These are phyloP conservation scores for Trachops cirrhosus DNA, from an alignment of 2,797 vertebrate genomes.

Conservation along the genomic window DNA sequence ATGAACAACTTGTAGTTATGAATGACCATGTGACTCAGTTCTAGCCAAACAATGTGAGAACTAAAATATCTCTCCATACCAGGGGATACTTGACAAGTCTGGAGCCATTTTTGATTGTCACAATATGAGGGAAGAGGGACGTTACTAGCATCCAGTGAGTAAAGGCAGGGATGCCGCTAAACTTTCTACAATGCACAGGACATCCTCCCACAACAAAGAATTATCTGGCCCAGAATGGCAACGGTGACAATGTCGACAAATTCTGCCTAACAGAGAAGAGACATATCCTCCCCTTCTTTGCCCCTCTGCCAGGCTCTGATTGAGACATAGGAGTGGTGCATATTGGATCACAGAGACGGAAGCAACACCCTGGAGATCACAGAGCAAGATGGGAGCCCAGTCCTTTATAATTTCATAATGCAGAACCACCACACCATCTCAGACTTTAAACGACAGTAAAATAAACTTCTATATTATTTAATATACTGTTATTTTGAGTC, in stretches of 20 bases:
- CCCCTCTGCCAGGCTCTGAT: not conserved
- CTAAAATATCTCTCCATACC: not conserved
- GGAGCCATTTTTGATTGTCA: not conserved
- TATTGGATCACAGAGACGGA: not conserved
- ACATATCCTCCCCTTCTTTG: not conserved
- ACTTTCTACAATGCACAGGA: not conserved
- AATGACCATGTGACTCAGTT: not conserved
- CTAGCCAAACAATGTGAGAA: not conserved
- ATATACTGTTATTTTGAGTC: not conserved
- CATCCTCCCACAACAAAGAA: not conserved
- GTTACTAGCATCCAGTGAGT: not conserved
- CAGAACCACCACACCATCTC: not conserved
- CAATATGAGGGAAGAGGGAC: not conserved
- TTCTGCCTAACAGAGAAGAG: not conserved
- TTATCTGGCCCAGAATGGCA: not conserved
- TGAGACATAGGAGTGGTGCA: not conserved
- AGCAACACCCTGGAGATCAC: not conserved
- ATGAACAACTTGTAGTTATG: not conserved
- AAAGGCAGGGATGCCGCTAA: not conserved
- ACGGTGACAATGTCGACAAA: not conserved
- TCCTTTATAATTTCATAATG: not conserved
- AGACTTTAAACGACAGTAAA: not conserved
- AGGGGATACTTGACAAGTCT: not conserved
- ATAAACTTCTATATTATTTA: not conserved
- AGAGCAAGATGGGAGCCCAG: not conserved